Conservation (phyloP, 2,888 invertebrate genomes). For the Thymelicus lineola region DNA sequence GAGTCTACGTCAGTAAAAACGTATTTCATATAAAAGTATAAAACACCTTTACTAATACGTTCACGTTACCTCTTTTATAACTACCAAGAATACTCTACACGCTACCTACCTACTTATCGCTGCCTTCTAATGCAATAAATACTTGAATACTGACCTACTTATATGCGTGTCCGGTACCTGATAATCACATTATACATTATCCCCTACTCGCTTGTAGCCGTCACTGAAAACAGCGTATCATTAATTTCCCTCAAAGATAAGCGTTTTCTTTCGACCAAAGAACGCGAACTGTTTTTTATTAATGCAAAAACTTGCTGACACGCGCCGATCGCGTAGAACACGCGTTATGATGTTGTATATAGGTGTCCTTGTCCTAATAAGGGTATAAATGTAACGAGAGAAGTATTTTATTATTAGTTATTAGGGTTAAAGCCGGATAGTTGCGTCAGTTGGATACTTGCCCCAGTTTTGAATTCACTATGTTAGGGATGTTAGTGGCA, state of each 20-base stretch:
- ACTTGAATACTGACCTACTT: slow-evolving; percentile 13
- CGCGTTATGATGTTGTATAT: slow-evolving; percentile 8
- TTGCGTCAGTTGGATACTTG: too few species aligned
- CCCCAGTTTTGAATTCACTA: too few species aligned
- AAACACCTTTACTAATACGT: too few species aligned
- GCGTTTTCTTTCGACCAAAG: slow-evolving; percentile 37
- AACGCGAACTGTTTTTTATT: slow-evolving; percentile 27
- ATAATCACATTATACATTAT: slow-evolving; percentile 35
- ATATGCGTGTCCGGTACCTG: slow-evolving; percentile 18
- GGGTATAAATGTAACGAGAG: neutral
- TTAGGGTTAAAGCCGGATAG: too few species aligned
- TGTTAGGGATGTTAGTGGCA: too few species aligned
- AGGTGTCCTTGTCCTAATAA: slow-evolving; percentile 4
- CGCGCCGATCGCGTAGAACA: slow-evolving; percentile 35
- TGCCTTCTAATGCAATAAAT: neutral
- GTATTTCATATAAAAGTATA: too few species aligned
- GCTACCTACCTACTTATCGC: too few species aligned
- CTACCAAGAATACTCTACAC: neutral
- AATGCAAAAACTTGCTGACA: slow-evolving; percentile 37
- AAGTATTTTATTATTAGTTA: neutral
- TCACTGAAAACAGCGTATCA: slow-evolving; percentile 33
- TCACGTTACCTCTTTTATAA: neutral
- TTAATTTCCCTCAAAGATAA: slow-evolving; percentile 42
- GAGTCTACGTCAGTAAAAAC: too few species aligned
- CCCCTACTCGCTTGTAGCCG: slow-evolving; percentile 16